These are phyloP conservation scores for Aproaerema taeniolella DNA, from an alignment of 2,888 invertebrate species.

Conservation along the genomic window DNA sequence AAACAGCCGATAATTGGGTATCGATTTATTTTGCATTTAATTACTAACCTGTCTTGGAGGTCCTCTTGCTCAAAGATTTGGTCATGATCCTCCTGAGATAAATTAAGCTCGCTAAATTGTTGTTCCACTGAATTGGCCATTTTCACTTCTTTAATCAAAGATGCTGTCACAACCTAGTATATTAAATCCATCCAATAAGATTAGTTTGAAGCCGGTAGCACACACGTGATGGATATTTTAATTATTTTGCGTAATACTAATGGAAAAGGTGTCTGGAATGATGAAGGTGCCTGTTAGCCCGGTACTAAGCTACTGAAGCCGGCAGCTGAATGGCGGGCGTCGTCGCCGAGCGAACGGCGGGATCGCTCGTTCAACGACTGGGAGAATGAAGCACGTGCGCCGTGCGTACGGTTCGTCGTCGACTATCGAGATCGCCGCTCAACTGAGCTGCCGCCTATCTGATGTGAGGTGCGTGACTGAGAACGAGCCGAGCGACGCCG, in stretches of 20 bases:
- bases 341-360: constrained; percentile 31
- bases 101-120: constrained; percentile 83
- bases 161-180: too few species aligned
- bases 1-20: too few species aligned
- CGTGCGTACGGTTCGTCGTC: constrained; percentile 55
- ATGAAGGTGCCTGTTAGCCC: constrained; percentile 15
- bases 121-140: constrained; percentile 76
- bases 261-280: constrained; percentile 7
- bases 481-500: constrained; percentile 42
- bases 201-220: constrained; percentile 41
- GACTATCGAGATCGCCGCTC: constrained; percentile 48
- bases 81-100: constrained; percentile 84
- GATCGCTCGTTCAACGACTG: constrained; percentile 35
- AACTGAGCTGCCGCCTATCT: constrained; percentile 41
- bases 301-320: constrained; percentile 22
- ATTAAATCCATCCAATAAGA: too few species aligned
- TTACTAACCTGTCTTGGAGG: constrained; percentile 76
- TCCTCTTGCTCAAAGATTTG: constrained; percentile 84
- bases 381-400: constrained; percentile 60
- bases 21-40: too few species aligned
- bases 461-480: constrained; percentile 56
- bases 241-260: too few species aligned
- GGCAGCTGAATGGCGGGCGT: constrained; percentile 21
- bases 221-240: constrained; percentile 64
- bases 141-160: constrained; percentile 27